These are phyloP conservation scores for Cyprinella venusta DNA, from an alignment of 2,797 vertebrate genomes.

Conservation along the genomic window DNA sequence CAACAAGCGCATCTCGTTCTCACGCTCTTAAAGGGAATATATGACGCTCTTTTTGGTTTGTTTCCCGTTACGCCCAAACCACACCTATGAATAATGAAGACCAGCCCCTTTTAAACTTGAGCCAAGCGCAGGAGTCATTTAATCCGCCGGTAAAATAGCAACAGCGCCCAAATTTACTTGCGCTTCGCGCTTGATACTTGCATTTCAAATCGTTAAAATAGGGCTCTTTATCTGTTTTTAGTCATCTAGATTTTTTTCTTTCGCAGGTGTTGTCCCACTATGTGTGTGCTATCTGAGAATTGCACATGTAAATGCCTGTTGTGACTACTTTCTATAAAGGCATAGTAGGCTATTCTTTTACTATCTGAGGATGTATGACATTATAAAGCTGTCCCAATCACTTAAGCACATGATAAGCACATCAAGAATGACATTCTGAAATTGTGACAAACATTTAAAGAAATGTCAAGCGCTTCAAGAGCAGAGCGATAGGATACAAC, in stretches of 20 bases:
- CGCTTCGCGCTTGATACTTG: too few relatives aligned
- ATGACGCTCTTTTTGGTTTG: too few relatives aligned
- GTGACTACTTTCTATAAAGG: constrained; percentile 2
- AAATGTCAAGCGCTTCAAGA: constrained; percentile 46
- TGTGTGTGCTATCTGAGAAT: constrained; percentile 12
- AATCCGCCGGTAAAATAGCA: too few relatives aligned
- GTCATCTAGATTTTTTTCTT: constrained; percentile 5
- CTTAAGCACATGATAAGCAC: constrained; percentile 46
- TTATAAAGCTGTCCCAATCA: constrained; percentile 37
- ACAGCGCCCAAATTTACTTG: too few relatives aligned
- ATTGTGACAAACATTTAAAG: constrained; percentile 48
- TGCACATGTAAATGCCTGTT: constrained; percentile 19
- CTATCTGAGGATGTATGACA: constrained; percentile 29
- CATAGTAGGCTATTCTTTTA: constrained; percentile 8
- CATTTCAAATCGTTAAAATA: too few relatives aligned
- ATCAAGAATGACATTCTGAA: constrained; percentile 49
- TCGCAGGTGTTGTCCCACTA: neutral
- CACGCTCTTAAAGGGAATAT: too few relatives aligned
- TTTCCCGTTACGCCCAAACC: too few relatives aligned
- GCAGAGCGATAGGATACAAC: constrained; percentile 7
- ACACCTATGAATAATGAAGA: too few relatives aligned
- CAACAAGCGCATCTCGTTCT: too few relatives aligned
- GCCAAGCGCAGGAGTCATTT: too few relatives aligned
- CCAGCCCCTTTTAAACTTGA: too few relatives aligned
- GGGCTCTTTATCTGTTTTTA: neutral